Base-by-base conservation (phyloP, 2,888 invertebrate genomes). In the Rhaphigaster nebulosa region DNA sequence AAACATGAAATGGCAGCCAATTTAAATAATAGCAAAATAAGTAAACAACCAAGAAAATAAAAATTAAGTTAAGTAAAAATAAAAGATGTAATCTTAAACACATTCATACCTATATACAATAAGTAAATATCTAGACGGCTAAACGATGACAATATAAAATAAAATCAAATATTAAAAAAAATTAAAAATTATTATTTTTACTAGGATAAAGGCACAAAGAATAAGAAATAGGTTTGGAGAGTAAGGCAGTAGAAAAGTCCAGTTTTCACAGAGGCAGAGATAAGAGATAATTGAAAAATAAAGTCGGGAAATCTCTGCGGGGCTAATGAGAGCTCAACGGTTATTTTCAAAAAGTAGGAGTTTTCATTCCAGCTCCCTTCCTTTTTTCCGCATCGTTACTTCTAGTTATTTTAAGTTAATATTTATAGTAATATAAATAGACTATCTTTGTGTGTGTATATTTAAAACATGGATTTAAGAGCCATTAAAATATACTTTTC, bases 251-350 rank as follows among this genome's bases (percentile, higher is more conserved):
- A 13, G 60, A n/a, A 70, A 70, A 70, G 34, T 6, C 70, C 70
- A 70, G 70, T 70, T 70, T 70, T 70, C 34, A 18, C 15, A 70
- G 34, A 18, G 34, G 20, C 29, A 20, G 34, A 70, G 70, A 70
- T 70, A 70, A 70, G 70, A 70, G 34, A 34, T 70, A 70, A 70
- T 70, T 70, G 70, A 70, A 70, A 70, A 70, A 70, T 70, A 70
- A 70, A 70, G 34, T 70, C 65, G 29, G 65, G 18, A 34, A 65
- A 65, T 29, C 70, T 70, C 70, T 8, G 70, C 34, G 4, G 34
- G 5, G n/a, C 70, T 70, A 70, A 70, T 70, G 70, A 70, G 18
- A 8, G 29, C 20, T 70, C 70, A 34, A 34, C 29, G 70, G 70
- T 1, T 34, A 70, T 70, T 70, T 29, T 8, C 70, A 70, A 70